Evolutionary conservation across 2,797 vertebrate genomes (phyloP), one percentile per base, ranked within the genome.

Genomic region (Anabacerthia variegaticeps): DNA sequence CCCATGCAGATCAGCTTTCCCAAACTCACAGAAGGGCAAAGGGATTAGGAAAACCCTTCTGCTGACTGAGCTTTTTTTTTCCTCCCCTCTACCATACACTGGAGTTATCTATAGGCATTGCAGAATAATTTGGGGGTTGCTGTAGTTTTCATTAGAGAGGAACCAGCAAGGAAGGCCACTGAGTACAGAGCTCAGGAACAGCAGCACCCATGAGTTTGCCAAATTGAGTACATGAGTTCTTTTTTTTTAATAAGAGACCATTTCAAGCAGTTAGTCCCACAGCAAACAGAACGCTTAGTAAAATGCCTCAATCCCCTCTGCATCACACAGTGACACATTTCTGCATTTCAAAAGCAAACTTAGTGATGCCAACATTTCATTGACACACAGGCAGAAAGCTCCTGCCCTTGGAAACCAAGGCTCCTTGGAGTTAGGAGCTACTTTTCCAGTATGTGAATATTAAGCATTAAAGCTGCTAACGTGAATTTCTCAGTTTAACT

Each of bases 401-500:
- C 46, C 24, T 74, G 72, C 65, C 1, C 0, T 0, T 54, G 54
- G 73, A 84, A 92, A 75, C 13, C 7, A 8, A 41, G 26, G 58
- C 73, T 84, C 65, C 26, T 59, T 19, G 55, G 79, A 69, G 36
- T 23, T 51, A 52, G 2, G 19, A 93, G 27, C 6, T 77, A 28
- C 65, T 76, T 65, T 87, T 71, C 83, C 88, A 80, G 27, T 28
- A 48, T 27, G 73, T 4, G 19, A 85, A 80, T 41, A 93, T 71
- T 34, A 86, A 85, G 67, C 32, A 81, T 85, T 61, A 88, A 68
- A 85, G 76, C 88, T 71, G 80, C 88, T 93, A 93, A 79, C 4
- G 12, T 18, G 76, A 67, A 92, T 91, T 96, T 91, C 91, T 81
- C 94, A 79, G 66, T 96, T 92, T 91, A 92, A 93, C 88, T 93